Evolutionary conservation across 2,113 vertebrate species (phyloP).

Genomic region (Phylloscopus trochilus): DNA sequence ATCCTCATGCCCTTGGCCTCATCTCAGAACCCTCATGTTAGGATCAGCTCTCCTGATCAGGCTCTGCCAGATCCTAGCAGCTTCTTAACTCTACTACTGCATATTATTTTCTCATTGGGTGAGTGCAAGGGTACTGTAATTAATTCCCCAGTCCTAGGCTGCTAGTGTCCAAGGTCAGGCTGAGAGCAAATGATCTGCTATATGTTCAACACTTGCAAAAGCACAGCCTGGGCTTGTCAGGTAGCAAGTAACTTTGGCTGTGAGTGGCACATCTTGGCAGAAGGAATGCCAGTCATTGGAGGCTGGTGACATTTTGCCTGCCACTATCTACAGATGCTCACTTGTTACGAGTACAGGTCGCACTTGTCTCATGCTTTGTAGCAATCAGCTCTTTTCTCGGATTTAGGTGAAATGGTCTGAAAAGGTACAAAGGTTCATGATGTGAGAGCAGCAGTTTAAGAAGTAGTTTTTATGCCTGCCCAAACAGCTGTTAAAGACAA

Average conservation of each 20-base stretch:
- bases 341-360: background rate
- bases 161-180: background rate
- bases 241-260: background rate
- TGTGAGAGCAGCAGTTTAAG: background rate
- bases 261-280: background rate
- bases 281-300: background rate
- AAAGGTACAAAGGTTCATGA: conserved; percentile 1
- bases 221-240: background rate
- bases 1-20: background rate
- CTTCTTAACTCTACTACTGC: background rate
- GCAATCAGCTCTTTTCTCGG: conserved; percentile 35
- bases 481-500: background rate
- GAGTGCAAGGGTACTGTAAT: background rate
- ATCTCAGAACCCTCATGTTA: background rate
- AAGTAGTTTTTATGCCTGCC: background rate
- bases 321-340: background rate
- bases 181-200: background rate
- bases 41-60: background rate
- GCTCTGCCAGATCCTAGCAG: background rate
- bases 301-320: conserved; percentile 20
- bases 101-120: background rate
- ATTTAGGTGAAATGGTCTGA: conserved; percentile 51
- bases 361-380: conserved; percentile 20
- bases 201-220: background rate
- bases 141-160: background rate